These are phyloP conservation scores for Entosphenus tridentatus DNA, from an alignment of 2,113 vertebrate species.

Conservation along the genomic window DNA sequence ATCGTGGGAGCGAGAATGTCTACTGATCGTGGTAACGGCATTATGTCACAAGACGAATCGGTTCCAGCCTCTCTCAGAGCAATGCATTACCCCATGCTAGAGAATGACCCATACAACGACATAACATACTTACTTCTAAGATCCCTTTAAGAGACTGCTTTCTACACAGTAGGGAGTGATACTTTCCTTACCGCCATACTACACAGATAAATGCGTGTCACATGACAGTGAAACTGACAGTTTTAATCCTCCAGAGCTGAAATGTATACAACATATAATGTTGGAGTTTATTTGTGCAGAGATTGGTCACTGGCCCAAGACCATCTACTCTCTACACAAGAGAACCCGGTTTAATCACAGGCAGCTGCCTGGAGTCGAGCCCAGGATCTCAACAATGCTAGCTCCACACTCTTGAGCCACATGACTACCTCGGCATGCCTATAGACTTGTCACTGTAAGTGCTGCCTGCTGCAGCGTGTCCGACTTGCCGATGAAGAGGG, in stretches of 20 bases:
- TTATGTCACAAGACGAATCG: background rate
- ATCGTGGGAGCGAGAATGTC: background rate
- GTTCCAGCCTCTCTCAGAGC: background rate
- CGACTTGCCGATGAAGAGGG: slow-evolving; percentile 54
- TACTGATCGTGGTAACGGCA: background rate
- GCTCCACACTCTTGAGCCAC: background rate
- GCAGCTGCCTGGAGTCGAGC: background rate
- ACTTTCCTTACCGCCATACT: no score
- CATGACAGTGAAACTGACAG: no score
- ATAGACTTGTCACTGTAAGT: no score
- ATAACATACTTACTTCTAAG: no score
- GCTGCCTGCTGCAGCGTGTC: background rate
- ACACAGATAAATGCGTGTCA: no score
- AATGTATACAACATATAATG: no score
- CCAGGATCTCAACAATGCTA: background rate
- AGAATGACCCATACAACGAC: no score
- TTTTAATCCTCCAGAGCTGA: no score
- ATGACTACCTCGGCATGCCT: background rate
- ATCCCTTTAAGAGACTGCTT: no score
- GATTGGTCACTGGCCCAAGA: background rate
- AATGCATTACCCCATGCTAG: background rate
- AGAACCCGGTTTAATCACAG: background rate
- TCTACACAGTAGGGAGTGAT: no score
- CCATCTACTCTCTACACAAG: background rate
- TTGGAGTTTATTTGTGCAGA: no score